A percentile compares a stretch with the other conserved stretches of the same genome.
phyloP scores from a whole-genome alignment of 2,113 vertebrate genomes.

The Tonatia bakeri region DNA sequence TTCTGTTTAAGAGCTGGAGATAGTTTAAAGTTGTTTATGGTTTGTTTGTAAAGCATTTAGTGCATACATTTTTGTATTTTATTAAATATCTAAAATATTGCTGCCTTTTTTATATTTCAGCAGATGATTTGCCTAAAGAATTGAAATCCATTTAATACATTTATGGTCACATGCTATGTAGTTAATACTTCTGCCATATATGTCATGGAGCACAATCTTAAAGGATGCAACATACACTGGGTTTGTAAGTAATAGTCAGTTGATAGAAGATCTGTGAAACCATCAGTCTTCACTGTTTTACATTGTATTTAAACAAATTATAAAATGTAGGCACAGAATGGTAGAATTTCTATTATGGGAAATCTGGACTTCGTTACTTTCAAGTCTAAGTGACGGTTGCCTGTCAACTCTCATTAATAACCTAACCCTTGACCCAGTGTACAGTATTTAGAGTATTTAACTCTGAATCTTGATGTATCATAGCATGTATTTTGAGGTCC shows the following conservation, averaged over 20 bases:
- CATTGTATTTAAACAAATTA: neutral
- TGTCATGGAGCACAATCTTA: neutral
- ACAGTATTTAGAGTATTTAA: neutral
- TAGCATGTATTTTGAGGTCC: neutral
- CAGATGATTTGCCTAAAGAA: neutral
- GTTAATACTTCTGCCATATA: neutral
- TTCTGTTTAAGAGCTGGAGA: constrained; percentile 75
- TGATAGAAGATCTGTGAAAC: neutral
- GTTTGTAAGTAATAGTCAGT: neutral
- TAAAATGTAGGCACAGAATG: neutral
- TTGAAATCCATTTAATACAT: neutral
- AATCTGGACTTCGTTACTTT: neutral
- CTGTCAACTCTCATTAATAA: neutral
- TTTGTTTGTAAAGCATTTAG: constrained; percentile 18
- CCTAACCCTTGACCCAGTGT: neutral
- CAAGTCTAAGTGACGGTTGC: neutral
- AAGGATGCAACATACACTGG: neutral
- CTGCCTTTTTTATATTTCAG: constrained; percentile 16
- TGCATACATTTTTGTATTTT: constrained; percentile 18
- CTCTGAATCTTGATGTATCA: neutral
- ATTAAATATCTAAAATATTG: constrained; percentile 24
- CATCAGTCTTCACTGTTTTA: neutral
- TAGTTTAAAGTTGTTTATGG: constrained; percentile 41
- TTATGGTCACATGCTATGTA: neutral
- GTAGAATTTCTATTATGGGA: neutral